Percentiles rank a stretch among this genome's conserved stretches.
phyloP scores from a whole-genome alignment of 2,797 vertebrate species.

The Onychomys arenicola region DNA sequence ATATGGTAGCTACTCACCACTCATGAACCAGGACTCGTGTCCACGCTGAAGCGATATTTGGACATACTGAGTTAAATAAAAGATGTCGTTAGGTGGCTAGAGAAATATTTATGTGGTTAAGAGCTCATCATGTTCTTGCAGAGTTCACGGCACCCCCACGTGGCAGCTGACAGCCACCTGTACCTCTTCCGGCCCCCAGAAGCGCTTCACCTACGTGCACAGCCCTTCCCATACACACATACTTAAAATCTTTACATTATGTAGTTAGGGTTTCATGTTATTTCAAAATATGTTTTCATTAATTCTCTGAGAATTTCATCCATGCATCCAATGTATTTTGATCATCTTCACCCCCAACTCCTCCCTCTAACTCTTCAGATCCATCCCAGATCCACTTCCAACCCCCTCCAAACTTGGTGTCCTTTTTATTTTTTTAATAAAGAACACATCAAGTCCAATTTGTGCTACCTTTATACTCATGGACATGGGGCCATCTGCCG shows the following conservation, averaged over 20 bases:
- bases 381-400: not conserved
- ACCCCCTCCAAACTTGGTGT: not conserved
- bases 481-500: not conserved
- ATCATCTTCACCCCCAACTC: not conserved
- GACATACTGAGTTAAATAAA: conserved; percentile 39
- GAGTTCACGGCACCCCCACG: not conserved
- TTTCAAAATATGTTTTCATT: not conserved
- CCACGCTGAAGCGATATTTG: conserved; percentile 20
- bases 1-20: not conserved
- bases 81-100: not conserved
- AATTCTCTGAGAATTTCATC: not conserved
- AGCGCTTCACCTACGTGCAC: rapidly evolving
- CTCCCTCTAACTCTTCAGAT: not conserved
- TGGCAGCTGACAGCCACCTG: not conserved
- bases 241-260: not conserved
- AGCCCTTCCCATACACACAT: not conserved
- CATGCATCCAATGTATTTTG: not conserved
- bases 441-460: not conserved
- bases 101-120: not conserved
- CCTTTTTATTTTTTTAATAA: not conserved
- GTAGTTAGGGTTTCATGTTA: conserved; percentile 12
- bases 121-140: not conserved
- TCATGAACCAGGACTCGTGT: not conserved
- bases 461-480: not conserved
- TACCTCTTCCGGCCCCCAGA: no score